phyloP scores from a whole-genome alignment of 2,113 vertebrate species.

The Chaetodon trifascialis region DNA sequence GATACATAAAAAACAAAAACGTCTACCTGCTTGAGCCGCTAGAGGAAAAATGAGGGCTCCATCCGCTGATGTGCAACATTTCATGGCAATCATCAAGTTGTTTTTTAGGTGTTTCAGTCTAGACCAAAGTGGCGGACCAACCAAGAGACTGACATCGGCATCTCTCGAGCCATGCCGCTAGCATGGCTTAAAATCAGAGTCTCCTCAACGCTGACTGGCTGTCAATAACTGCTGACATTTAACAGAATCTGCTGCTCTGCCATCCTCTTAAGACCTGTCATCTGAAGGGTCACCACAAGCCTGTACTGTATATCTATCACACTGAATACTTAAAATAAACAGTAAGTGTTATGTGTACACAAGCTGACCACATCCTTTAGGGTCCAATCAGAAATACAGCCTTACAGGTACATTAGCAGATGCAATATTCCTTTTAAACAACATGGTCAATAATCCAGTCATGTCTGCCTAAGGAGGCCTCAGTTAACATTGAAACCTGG shows the following conservation, averaged over 20 bases:
- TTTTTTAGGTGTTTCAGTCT: not conserved
- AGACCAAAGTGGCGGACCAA: not conserved
- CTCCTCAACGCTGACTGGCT: conserved; percentile 6
- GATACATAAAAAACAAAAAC: too few relatives aligned
- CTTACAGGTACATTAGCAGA: conserved; percentile 1
- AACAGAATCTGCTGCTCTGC: conserved; percentile 36
- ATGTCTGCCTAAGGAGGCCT: too few relatives aligned
- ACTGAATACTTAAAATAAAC: conserved; percentile 52
- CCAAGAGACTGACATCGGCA: too few relatives aligned
- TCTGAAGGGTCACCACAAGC: conserved; percentile 38
- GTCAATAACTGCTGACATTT: conserved; percentile 43
- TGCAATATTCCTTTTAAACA: not conserved
- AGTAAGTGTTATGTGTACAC: conserved; percentile 1
- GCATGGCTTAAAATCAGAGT: not conserved
- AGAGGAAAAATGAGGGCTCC: too few relatives aligned
- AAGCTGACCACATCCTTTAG: conserved; percentile 25
- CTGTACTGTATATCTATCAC: conserved; percentile 17
- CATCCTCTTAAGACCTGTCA: conserved; percentile 19
- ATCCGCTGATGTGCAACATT: not conserved
- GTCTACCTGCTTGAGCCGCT: too few relatives aligned
- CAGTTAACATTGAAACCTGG: not conserved
- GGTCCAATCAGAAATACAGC: conserved; percentile 18
- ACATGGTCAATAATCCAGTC: not conserved
- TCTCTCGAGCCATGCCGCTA: not conserved
- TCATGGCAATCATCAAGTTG: not conserved